Base-by-base conservation (phyloP, 2,888 invertebrate genomes). In the Deilephila elpenor region DNA sequence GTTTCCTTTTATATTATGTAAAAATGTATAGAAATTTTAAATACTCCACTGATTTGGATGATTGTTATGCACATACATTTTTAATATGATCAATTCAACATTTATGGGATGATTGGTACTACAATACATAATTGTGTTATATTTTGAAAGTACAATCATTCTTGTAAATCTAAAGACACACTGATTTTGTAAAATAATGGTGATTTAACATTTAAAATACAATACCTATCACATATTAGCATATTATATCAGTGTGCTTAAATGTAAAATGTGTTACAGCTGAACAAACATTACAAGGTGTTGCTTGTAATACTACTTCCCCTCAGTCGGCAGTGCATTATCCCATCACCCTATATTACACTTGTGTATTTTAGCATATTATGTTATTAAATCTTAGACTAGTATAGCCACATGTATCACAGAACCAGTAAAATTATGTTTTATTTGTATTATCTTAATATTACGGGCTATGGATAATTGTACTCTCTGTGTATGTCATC, bases 1-100 rank as follows among this genome's bases (percentile, higher is more conserved):
- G 82, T 89, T 91, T 91, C 85, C 81, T 89, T 89, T 90, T 87
- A 85, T 89, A 88, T 83, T 85, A 89, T 93, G 91, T 93, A 91
- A 89, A 93, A 92, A 90, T 93, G 90, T 92, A 91, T 90, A 92
- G 87, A 85, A 83, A 83, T 88, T 84, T 86, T 86, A 71, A 56
- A 62, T 62, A 71, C 80, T 67, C 83, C 81, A 83, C 79, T 76
- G 80, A 82, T 87, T 84, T 83, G 80, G 80, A 82, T 82, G 80
- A 82, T 87, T 86, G 83, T 86, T 87, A 88, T 84, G 67, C 51
- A 64, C 37, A 25, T 25, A 14, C 61, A 61, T 61, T 37, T 64
- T 6, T 44, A 53, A n/a, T 19, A 64, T 59, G 19, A n/a, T 37
- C 59, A 67, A 73, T 64, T 73, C 59, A n/a, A 64, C 37, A 67